phyloP scores from a whole-genome alignment of 2,888 invertebrate species.

The Callyntrura sp. region DNA sequence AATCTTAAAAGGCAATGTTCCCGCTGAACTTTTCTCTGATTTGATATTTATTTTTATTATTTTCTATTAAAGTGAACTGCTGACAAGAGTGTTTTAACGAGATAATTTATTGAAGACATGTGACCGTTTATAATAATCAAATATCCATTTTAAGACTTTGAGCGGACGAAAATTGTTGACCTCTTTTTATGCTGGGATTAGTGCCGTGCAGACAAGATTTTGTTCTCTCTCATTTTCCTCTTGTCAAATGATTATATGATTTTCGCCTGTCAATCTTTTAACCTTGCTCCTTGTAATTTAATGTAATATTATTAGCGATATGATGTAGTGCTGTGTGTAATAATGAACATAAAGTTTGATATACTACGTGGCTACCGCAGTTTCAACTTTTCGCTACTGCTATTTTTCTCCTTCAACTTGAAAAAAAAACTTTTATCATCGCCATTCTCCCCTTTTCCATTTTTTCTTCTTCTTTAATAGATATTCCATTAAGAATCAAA shows the following conservation, averaged over 20 bases:
- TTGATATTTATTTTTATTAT: neutral
- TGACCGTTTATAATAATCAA: constrained; percentile 35
- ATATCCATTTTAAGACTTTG: neutral
- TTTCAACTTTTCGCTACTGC: neutral
- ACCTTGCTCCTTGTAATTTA: neutral
- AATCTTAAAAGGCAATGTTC: neutral
- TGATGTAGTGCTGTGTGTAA: neutral
- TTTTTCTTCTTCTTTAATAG: constrained; percentile 37
- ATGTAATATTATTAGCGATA: constrained; percentile 23
- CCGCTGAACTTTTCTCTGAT: no score
- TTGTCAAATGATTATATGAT: neutral
- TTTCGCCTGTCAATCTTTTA: neutral
- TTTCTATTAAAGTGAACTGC: constrained; percentile 48
- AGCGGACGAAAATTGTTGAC: constrained; percentile 5
- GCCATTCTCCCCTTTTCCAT: constrained; percentile 6
- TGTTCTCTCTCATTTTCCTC: neutral
- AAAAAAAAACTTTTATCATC: no score
- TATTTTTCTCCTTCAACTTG: constrained; percentile 29
- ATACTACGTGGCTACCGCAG: neutral
- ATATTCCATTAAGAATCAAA: constrained; percentile 71
- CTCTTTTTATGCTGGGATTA: neutral
- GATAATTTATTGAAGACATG: constrained; percentile 60
- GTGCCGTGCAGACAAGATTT: neutral
- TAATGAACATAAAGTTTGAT: neutral
- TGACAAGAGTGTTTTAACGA: constrained; percentile 17